Evolutionary conservation across 2,888 invertebrate genomes (phyloP).

Genomic region (Marronus borbonicus): DNA sequence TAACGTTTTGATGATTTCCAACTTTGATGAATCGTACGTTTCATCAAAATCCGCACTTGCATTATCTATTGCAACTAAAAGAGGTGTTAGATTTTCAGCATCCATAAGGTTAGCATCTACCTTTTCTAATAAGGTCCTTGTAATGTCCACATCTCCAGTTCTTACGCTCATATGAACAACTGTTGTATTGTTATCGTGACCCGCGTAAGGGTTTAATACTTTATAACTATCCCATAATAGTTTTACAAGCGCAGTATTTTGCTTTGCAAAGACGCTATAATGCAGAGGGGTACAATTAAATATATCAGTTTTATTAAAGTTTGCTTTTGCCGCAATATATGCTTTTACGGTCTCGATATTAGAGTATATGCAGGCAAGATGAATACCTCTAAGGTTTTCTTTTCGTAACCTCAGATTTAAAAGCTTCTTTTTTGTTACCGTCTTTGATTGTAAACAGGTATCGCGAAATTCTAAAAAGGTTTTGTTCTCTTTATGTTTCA

Average conservation of each 20-base stretch:
- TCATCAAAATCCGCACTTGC: not conserved
- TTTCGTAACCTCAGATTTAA: not conserved
- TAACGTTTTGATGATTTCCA: not conserved
- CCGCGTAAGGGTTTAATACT: not conserved
- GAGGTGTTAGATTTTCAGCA: not conserved
- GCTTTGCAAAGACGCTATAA: not conserved
- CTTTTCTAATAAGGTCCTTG: not conserved
- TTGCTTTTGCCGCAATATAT: not conserved
- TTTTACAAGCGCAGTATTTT: not conserved
- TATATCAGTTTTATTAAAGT: not conserved
- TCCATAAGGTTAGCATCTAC: not conserved
- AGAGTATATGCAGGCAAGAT: conserved; percentile 6
- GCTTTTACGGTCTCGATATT: not conserved
- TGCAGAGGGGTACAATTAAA: not conserved
- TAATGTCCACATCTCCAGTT: not conserved
- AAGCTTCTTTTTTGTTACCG: not conserved
- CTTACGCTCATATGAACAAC: conserved; percentile 1
- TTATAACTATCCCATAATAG: not conserved
- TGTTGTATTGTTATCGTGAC: not conserved
- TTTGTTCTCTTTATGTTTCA: not conserved
- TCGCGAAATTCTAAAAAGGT: not conserved
- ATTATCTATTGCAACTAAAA: not conserved
- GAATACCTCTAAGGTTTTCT: not conserved
- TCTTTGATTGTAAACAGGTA: not conserved
- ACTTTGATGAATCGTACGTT: not conserved